Evolutionary conservation across 2,888 invertebrate genomes (phyloP), one percentile per base, ranked within the genome.

Genomic region (Hypomecis punctinalis): DNA sequence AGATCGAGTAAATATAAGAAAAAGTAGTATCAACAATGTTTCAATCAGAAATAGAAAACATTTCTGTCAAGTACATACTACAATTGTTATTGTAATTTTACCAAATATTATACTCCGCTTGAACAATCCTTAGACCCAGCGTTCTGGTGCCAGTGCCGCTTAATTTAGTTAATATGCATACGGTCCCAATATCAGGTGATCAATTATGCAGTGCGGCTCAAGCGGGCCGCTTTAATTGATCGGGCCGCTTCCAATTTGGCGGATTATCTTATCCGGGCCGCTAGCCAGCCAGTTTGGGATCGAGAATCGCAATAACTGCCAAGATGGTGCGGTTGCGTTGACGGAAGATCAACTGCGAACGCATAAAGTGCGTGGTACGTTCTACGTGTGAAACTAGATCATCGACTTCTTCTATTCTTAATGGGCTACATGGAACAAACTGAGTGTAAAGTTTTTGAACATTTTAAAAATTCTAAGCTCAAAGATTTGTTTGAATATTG

Each of bases 181-280:
- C 52, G 49, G 46, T 11, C 55, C 55, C 55, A 59, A 63, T 67
- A 66, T 59, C 57, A 66, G 64, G 59, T 64, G 69, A 77, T 76
- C 69, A 74, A 78, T 76, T 75, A 76, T 75, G 72, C 72, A 76
- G 52, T 53, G 61, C 55, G 54, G 65, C 67, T 67, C 69, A 70
- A 74, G 69, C 66, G 72, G 75, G 43, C 36, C 53, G 37, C 52
- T 57, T 52, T 80, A 81, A 81, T 81, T 77, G 79, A 76, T 75
- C 75, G 67, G 72, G 73, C 73, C 70, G 75, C 72, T 74, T 78
- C 79, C 84, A 84, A 85, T 86, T 83, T 80, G 72, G 73, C 58
- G 74, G 82, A 84, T 85, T 84, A 86, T 83, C 83, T 83, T 78
- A 82, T 79, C 78, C 77, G 66, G 71, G 72, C 78, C 72, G 75